Evolutionary conservation across 2,113 vertebrate species (phyloP).

Genomic region (Pardalotus punctatus): DNA sequence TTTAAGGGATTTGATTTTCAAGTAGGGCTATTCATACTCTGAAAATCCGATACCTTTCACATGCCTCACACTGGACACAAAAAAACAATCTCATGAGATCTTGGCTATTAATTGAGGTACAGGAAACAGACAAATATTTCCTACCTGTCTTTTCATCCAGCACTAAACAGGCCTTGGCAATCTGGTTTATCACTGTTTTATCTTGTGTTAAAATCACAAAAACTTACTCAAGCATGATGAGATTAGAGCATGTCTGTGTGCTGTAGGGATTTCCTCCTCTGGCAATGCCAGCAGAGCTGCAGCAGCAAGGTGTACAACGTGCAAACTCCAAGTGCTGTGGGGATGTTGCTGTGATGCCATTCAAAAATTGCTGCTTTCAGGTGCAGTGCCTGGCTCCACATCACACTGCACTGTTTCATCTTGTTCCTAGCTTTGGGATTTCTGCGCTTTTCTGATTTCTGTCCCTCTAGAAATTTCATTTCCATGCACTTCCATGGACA

Average conservation of each 20-base stretch:
- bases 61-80: not conserved
- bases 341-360: not conserved
- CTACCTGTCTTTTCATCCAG: not conserved
- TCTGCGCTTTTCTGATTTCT: not conserved
- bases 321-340: not conserved
- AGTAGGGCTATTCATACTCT: not conserved
- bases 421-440: not conserved
- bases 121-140: not conserved
- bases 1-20: conserved; percentile 14
- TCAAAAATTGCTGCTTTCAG: not conserved
- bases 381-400: accelerated
- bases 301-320: not conserved
- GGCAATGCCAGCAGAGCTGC: not conserved
- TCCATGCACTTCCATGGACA: not conserved
- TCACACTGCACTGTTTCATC: not conserved
- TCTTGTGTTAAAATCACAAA: not conserved
- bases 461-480: not conserved
- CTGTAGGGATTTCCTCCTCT: not conserved
- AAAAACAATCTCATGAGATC: not conserved
- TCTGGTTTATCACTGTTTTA: not conserved
- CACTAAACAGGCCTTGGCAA: not conserved
- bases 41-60: not conserved
- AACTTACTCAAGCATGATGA: not conserved
- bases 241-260: not conserved
- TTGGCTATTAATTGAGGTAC: not conserved